A percentile compares a stretch with the other conserved stretches of the same genome.
These are phyloP conservation scores for Heliopora coerulea DNA, from an alignment of 92 coral and sea anemone species.

Conservation along the genomic window DNA sequence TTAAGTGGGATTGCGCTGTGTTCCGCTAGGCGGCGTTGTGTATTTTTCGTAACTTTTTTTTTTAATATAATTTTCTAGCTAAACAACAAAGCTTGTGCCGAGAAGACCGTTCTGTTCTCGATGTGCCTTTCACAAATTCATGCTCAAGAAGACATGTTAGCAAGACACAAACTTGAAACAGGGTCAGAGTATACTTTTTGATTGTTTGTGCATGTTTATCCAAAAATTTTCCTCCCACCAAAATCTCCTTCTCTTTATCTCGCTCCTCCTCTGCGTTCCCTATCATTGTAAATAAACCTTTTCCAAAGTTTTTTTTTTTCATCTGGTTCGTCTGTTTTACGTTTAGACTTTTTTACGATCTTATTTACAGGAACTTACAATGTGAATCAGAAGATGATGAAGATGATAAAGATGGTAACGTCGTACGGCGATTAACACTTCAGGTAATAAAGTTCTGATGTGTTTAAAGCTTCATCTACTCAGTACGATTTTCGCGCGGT, in stretches of 20 bases:
- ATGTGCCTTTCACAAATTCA: conserved; percentile 58
- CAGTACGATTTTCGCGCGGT: too few relatives aligned
- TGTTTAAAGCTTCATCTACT: background rate
- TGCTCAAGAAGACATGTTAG: conserved; percentile 52
- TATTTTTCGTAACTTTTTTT: background rate
- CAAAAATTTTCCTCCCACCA: too few relatives aligned
- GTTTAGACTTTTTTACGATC: too few relatives aligned
- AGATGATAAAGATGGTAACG: too few relatives aligned
- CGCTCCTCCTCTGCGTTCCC: too few relatives aligned
- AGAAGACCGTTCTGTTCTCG: conserved; percentile 6
- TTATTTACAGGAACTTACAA: background rate
- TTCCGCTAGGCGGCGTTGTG: too few relatives aligned
- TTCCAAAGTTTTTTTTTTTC: too few relatives aligned
- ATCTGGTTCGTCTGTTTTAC: too few relatives aligned
- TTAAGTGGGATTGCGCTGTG: too few relatives aligned
- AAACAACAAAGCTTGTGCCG: background rate
- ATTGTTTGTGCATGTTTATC: background rate
- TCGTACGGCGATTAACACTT: conserved; percentile 4
- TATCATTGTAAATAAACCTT: too few relatives aligned
- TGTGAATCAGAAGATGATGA: conserved; percentile 3
- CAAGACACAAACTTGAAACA: conserved; percentile 48
- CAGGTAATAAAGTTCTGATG: conserved; percentile 2
- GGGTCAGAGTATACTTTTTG: conserved; percentile 38
- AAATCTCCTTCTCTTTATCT: too few relatives aligned
- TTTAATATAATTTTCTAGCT: background rate